Conservation (phyloP, 2,888 invertebrate species). For the Hypomecis punctinalis region DNA sequence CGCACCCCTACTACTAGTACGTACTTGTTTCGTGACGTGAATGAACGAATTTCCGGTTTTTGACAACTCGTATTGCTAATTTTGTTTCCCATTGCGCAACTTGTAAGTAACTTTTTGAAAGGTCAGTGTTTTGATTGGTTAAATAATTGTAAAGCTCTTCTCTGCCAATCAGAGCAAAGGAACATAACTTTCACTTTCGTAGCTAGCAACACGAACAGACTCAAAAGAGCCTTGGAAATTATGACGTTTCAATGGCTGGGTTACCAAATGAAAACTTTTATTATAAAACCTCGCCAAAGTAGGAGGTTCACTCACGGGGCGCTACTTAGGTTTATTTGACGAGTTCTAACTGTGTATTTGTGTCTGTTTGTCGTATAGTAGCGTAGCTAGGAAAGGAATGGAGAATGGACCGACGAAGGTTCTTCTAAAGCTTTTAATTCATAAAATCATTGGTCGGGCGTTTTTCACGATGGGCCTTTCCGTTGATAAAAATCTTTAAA, state of each 20-base stretch:
- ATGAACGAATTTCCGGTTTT: slow-evolving; percentile 58
- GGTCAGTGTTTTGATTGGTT: slow-evolving; percentile 54
- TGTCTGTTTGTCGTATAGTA: no score
- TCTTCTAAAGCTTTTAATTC: no score
- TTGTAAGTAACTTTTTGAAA: slow-evolving; percentile 36
- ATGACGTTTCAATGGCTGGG: background rate
- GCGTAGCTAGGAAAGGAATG: no score
- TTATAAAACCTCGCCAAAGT: no score
- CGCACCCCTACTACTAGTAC: no score
- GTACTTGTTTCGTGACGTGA: slow-evolving; percentile 8
- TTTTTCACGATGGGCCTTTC: no score
- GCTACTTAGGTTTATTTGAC: no score
- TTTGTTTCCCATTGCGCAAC: slow-evolving; percentile 37
- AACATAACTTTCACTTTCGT: slow-evolving; percentile 72
- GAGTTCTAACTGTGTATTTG: no score
- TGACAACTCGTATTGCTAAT: slow-evolving; percentile 57
- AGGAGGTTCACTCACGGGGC: no score
- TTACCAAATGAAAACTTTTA: background rate
- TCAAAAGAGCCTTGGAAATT: background rate
- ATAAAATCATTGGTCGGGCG: no score
- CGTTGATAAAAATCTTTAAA: no score
- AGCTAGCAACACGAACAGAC: slow-evolving; percentile 15
- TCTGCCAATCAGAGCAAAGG: slow-evolving; percentile 53
- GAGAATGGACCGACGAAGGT: no score
- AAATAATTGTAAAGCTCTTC: background rate